Evolutionary conservation across 2,888 invertebrate species (phyloP).

Genomic region (Gonocerus acuteangulatus): DNA sequence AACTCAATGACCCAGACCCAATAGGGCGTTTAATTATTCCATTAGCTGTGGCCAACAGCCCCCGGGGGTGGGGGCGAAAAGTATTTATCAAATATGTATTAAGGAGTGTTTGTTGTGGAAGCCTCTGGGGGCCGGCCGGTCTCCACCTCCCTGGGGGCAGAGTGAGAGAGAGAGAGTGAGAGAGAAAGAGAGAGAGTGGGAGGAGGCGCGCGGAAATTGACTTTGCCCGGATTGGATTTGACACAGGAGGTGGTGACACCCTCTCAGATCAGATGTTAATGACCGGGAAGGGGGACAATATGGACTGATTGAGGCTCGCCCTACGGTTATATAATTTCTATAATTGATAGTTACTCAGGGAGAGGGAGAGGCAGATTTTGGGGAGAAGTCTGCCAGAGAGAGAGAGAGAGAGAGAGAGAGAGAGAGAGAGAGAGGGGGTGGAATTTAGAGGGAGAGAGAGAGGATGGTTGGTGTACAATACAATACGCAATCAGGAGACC

Average conservation of each 20-base stretch:
- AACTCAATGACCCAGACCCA: background rate
- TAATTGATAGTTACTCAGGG: slow-evolving; percentile 32
- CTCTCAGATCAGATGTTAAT: slow-evolving; percentile 30
- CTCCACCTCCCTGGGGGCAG: background rate
- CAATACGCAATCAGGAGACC: slow-evolving; percentile 19
- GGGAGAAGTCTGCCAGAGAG: background rate
- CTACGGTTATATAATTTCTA: slow-evolving; percentile 33
- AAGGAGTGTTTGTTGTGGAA: slow-evolving; percentile 17
- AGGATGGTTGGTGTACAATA: background rate
- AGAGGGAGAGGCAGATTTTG: background rate
- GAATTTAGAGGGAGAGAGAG: background rate
- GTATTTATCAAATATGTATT: slow-evolving; percentile 28
- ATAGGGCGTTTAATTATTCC: slow-evolving; percentile 25
- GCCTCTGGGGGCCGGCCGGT: background rate
- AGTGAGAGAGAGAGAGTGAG: too few relatives aligned
- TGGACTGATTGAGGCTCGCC: slow-evolving; percentile 15
- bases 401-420: background rate
- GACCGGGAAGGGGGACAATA: slow-evolving; percentile 19
- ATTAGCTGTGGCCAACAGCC: slow-evolving; percentile 1
- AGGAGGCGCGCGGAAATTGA: background rate
- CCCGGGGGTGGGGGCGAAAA: slow-evolving; percentile 1
- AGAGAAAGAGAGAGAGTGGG: too few relatives aligned
- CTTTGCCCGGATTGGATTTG: slow-evolving; percentile 5
- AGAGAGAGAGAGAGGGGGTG: too few relatives aligned
- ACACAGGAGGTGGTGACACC: slow-evolving; percentile 24